phyloP scores from a whole-genome alignment of 2,797 vertebrate species.

The Alauda arvensis region DNA sequence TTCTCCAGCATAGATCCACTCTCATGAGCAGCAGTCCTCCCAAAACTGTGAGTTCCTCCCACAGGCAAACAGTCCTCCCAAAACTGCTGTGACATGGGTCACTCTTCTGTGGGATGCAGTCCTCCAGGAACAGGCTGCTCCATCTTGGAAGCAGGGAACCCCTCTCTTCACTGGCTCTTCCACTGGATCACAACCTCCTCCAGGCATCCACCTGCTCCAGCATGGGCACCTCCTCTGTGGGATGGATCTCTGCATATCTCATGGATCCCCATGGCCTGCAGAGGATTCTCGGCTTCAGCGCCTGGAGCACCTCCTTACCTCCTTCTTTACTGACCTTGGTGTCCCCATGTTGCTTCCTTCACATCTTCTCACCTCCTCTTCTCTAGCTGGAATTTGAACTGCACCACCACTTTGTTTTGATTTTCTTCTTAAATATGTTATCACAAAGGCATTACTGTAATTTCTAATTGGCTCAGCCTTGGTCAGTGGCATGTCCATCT shows the following conservation, averaged over 20 bases:
- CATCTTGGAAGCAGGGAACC: neutral
- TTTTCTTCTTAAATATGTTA: neutral
- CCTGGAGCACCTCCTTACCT: neutral
- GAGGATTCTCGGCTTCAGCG: accelerated
- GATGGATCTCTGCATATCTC: neutral
- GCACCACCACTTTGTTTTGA: neutral
- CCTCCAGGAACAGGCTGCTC: neutral
- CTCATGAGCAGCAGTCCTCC: neutral
- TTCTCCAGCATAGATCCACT: neutral
- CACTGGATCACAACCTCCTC: neutral
- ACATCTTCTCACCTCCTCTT: neutral
- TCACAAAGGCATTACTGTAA: accelerated
- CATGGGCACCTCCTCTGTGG: accelerated
- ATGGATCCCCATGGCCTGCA: neutral
- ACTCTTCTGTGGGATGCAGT: neutral
- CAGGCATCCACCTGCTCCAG: neutral
- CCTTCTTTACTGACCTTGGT: neutral
- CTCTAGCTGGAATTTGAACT: neutral
- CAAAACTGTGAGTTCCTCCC: neutral
- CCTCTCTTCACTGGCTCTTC: neutral
- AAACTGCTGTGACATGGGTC: accelerated
- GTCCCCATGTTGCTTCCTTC: neutral
- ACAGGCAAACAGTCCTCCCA: neutral
- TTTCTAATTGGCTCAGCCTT: neutral
- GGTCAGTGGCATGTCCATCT: neutral